Evolutionary conservation across 1,140 invertebrate genomes (phyloP), one percentile per base, ranked within the genome.

Genomic region (Apis cerana): DNA sequence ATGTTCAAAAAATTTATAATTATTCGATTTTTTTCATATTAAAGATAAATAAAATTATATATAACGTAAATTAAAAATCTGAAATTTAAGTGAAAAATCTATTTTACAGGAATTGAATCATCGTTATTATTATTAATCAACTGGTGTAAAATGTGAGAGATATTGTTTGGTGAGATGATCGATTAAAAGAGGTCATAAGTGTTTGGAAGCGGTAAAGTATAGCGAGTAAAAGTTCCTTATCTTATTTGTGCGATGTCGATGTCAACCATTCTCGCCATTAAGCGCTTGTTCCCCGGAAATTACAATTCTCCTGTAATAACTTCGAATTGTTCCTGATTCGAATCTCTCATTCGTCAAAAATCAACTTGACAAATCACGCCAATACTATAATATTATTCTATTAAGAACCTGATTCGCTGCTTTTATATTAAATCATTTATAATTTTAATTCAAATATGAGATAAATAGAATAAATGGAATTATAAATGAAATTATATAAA

Each of bases 251-350:
- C 64, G 64, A 83, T 75, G 61, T 75, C 23, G n/a, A 33, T 43
- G 58, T 64, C 61, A 85, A 77, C 56, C 70, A 48, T 13, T 48
- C 19, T 43, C 23, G 64, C 54, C 71, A 83, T 87, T 84, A 84
- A 74, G 12, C 74, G 71, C 54, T 69, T 68, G 71, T 58, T 27
- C 58, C 12, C 79, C 85, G 85, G 87, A 88, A 88, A 88, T 88
- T 88, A 75, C 87, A 85, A 85, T 85, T 56, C 72, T 65, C 69
- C 62, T 33, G 59, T 58, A 58, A 80, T 65, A 61, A 59, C 78
- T 75, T 27, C 67, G 64, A 70, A 80, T 59, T 52, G 56, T 54
- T 58, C 65, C 61, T 54, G 48, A 71, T 68, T 86, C 62, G 58
- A 23, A 33, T 77, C 17, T 54, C 62, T 80, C 71, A 17, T 85